Evolutionary conservation across 2,797 vertebrate genomes (phyloP).

Genomic region (Leuciscus waleckii): DNA sequence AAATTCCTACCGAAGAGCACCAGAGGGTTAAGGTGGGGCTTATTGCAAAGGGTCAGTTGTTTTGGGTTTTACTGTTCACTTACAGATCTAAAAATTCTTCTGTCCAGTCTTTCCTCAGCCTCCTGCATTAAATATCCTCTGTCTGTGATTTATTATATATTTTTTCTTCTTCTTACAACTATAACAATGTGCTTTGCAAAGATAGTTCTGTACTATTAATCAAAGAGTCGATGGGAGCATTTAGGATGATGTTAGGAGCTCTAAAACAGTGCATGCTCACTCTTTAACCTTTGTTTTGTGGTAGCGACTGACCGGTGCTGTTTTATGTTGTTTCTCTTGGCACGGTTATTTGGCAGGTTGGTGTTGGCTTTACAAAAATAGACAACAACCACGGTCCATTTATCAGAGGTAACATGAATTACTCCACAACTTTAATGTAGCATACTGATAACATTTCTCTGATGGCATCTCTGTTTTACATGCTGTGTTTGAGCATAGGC

Average conservation of each 20-base stretch:
- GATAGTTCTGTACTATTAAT: conserved; percentile 62
- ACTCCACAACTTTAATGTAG: conserved; percentile 67
- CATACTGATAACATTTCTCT: conserved; percentile 67
- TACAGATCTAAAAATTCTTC: background rate
- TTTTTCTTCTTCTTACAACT: background rate
- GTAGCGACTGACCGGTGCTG: conserved; percentile 59
- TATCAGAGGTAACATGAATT: conserved; percentile 72
- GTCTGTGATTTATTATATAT: background rate
- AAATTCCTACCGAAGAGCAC: too few relatives aligned
- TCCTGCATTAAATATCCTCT: conserved; percentile 27
- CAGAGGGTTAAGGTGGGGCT: too few relatives aligned
- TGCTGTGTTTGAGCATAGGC: conserved; percentile 47
- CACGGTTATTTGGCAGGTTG: conserved; percentile 68
- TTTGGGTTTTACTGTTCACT: background rate
- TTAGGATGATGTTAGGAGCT: conserved; percentile 62
- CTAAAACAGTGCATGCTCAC: conserved; percentile 62
- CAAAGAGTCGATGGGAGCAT: conserved; percentile 64
- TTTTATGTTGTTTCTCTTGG: conserved; percentile 67
- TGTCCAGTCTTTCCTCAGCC: background rate
- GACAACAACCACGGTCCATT: conserved; percentile 67
- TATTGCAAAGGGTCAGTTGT: background rate
- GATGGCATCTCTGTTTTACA: conserved; percentile 61
- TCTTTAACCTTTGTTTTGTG: conserved; percentile 63
- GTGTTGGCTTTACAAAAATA: conserved; percentile 71
- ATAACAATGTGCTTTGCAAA: conserved; percentile 19